phyloP scores from a whole-genome alignment of 2,797 vertebrate species.

The Sciurus carolinensis region DNA sequence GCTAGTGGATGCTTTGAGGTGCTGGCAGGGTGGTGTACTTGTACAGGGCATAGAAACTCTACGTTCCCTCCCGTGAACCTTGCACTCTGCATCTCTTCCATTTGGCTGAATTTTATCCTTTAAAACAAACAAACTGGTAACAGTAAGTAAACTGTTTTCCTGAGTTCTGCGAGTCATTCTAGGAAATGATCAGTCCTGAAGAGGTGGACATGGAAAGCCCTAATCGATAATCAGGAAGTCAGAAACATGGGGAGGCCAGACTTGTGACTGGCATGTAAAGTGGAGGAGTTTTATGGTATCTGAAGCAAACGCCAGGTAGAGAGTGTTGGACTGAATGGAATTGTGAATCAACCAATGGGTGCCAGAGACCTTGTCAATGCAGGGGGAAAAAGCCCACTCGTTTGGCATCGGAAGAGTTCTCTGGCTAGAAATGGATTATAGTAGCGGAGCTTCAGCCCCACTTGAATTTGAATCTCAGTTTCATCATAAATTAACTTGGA shows the following conservation, averaged over 20 bases:
- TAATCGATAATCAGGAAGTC: neutral
- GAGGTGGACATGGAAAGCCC: neutral
- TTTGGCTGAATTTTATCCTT: neutral
- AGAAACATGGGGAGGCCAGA: neutral
- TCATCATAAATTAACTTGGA: neutral
- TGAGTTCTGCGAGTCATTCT: neutral
- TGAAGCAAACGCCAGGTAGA: neutral
- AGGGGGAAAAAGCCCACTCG: neutral
- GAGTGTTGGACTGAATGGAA: neutral
- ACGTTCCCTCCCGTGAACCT: fast-evolving
- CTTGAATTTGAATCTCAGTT: neutral
- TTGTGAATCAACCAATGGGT: neutral
- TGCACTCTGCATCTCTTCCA: neutral
- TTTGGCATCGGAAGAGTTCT: neutral
- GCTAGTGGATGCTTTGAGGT: neutral
- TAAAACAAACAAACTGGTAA: neutral
- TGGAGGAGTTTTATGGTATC: neutral
- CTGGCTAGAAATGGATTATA: neutral
- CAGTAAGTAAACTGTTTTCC: neutral
- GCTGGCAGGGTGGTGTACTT: neutral
- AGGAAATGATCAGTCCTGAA: neutral
- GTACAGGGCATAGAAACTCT: neutral
- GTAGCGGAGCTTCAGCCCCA: neutral
- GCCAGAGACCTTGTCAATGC: neutral
- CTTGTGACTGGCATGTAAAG: neutral